These are phyloP conservation scores for Barbus barbus DNA, from an alignment of 2,113 vertebrate genomes.

Conservation along the genomic window DNA sequence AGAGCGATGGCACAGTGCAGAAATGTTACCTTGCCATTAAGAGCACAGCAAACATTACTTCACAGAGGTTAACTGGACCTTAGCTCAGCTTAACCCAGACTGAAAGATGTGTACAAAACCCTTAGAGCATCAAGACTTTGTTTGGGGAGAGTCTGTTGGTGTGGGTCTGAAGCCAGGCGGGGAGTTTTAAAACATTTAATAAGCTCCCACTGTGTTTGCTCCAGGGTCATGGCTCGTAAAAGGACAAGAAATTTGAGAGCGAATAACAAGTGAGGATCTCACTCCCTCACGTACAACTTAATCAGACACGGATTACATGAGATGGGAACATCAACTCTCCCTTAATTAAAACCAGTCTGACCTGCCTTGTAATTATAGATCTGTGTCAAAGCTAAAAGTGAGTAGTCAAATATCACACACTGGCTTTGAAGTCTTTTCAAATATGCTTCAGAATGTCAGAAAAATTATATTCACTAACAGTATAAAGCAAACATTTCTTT, in stretches of 20 bases:
- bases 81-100: constrained; percentile 29
- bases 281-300: constrained; percentile 33
- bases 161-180: constrained; percentile 3
- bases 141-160: constrained; percentile 19
- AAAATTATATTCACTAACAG: not conserved
- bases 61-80: constrained; percentile 44
- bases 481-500: not conserved
- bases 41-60: constrained; percentile 10
- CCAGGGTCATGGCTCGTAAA: constrained; percentile 26
- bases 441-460: not conserved
- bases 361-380: constrained; percentile 41
- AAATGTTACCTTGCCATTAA: not conserved
- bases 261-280: constrained; percentile 26
- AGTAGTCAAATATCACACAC: constrained; percentile 13
- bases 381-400: constrained; percentile 14
- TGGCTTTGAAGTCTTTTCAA: constrained; percentile 22
- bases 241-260: constrained; percentile 20
- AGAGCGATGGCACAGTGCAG: not conserved
- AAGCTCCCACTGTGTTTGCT: constrained; percentile 30
- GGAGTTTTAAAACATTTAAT: constrained; percentile 40
- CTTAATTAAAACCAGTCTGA: constrained; percentile 41
- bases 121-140: constrained; percentile 14
- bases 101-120: constrained; percentile 13
- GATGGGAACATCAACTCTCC: constrained; percentile 27
- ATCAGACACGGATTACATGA: constrained; percentile 35